These are phyloP conservation scores for Drosophila suzukii DNA, from an alignment of 1,140 invertebrate genomes.

Conservation along the genomic window DNA sequence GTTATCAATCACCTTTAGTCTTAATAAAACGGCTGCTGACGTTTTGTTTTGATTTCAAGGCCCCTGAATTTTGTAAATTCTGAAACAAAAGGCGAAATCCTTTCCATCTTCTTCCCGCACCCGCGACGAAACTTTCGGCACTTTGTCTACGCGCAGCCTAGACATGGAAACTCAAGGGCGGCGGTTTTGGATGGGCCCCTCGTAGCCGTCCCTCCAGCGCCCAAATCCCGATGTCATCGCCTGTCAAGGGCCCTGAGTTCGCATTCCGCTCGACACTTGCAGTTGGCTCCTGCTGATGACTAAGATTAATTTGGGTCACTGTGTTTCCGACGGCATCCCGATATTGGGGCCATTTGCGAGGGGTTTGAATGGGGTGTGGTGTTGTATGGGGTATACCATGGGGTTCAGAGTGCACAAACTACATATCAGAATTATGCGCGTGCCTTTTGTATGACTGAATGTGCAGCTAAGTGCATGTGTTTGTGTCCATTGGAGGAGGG, in stretches of 20 bases:
- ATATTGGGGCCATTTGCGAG: conserved; percentile 8
- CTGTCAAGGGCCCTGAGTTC: conserved; percentile 51
- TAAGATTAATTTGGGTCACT: conserved; percentile 82
- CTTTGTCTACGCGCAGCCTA: conserved; percentile 52
- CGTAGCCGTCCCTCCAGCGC: neutral
- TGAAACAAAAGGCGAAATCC: conserved; percentile 21
- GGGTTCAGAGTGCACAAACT: conserved; percentile 17
- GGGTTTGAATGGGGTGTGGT: neutral
- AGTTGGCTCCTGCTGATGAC: conserved; percentile 68
- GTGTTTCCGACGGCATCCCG: conserved; percentile 37
- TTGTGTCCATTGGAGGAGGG: conserved; percentile 6
- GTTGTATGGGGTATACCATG: neutral
- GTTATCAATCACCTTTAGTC: too few species aligned
- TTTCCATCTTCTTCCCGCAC: neutral
- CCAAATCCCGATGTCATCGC: conserved; percentile 36
- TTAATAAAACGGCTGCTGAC: too few species aligned
- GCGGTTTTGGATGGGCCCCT: neutral
- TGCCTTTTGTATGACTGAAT: conserved; percentile 60
- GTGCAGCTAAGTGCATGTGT: conserved; percentile 20
- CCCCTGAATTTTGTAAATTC: conserved; percentile 21
- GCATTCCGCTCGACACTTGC: conserved; percentile 59
- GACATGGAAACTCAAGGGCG: conserved; percentile 42
- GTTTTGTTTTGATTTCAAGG: neutral
- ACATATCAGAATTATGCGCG: conserved; percentile 60
- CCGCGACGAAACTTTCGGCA: conserved; percentile 57